Conservation (phyloP, 1,140 invertebrate genomes). For the Heliothis virescens region DNA sequence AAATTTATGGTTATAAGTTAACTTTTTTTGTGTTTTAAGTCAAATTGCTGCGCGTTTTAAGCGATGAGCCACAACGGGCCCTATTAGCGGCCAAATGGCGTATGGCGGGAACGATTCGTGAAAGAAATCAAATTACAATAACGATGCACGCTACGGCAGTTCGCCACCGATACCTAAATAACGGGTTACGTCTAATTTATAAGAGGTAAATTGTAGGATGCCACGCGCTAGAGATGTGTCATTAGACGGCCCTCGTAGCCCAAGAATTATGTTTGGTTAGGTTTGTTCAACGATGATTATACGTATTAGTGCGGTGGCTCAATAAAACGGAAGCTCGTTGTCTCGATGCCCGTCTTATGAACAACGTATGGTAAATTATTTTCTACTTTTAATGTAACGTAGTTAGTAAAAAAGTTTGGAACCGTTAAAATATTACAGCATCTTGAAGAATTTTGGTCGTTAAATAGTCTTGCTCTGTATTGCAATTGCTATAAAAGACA, state of each 20-base stretch:
- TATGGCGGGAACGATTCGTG: constrained; percentile 68
- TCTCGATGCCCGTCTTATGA: constrained; percentile 38
- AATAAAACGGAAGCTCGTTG: constrained; percentile 55
- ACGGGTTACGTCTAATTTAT: constrained; percentile 83
- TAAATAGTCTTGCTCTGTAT: too few species aligned
- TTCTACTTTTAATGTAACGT: neutral
- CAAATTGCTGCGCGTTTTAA: constrained; percentile 69
- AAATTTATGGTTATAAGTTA: constrained; percentile 67
- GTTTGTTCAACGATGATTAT: constrained; percentile 68
- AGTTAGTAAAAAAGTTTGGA: neutral
- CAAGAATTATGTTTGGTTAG: constrained; percentile 65
- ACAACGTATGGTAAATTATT: constrained; percentile 20
- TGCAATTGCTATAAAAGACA: too few species aligned
- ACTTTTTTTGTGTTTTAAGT: constrained; percentile 66
- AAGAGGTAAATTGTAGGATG: constrained; percentile 77
- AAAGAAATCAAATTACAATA: constrained; percentile 84
- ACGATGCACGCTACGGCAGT: constrained; percentile 76
- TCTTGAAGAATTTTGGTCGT: too few species aligned
- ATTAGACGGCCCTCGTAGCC: constrained; percentile 54
- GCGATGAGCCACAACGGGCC: constrained; percentile 67
- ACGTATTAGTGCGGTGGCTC: constrained; percentile 55
- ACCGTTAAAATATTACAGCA: too few species aligned
- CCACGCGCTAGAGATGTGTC: constrained; percentile 70
- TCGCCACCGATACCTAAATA: constrained; percentile 79
- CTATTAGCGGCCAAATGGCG: constrained; percentile 83